These are phyloP conservation scores for Neoniphon sammara DNA, from an alignment of 2,797 vertebrate species.

Conservation along the genomic window DNA sequence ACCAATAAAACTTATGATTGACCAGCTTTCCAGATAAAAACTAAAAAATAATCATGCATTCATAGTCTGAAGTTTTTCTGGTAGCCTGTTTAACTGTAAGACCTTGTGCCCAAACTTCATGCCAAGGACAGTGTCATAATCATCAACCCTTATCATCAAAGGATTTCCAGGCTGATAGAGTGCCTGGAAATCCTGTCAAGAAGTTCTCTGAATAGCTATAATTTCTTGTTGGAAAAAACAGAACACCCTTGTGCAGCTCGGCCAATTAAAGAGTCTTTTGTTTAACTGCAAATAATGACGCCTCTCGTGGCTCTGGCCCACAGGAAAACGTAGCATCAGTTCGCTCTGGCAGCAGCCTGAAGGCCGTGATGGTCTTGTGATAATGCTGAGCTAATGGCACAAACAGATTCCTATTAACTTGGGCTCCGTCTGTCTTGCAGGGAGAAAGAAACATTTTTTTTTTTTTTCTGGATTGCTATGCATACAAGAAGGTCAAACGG, in stretches of 20 bases:
- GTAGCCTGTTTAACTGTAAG: neutral
- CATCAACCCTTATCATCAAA: slow-evolving; percentile 21
- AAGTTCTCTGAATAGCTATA: slow-evolving; percentile 13
- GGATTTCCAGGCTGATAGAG: slow-evolving; percentile 21
- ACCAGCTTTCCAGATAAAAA: no score
- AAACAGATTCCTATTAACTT: slow-evolving; percentile 27
- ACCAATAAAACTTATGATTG: no score
- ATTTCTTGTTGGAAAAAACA: slow-evolving; percentile 14
- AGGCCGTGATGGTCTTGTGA: slow-evolving; percentile 49
- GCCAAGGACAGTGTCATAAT: slow-evolving; percentile 14
- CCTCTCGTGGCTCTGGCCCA: slow-evolving; percentile 24
- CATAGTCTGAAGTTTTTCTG: neutral
- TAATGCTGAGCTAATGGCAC: slow-evolving; percentile 36
- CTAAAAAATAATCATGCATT: no score
- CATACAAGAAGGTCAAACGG: slow-evolving; percentile 15
- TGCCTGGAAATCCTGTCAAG: slow-evolving; percentile 7
- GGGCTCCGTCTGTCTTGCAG: slow-evolving; percentile 12
- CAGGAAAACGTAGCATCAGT: slow-evolving; percentile 26
- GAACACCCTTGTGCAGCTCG: slow-evolving; percentile 12
- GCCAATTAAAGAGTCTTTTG: slow-evolving; percentile 40
- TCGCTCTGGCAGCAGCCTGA: slow-evolving; percentile 29
- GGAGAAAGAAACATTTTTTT: neutral
- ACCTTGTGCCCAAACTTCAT: slow-evolving; percentile 6
- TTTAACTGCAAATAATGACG: slow-evolving; percentile 17
- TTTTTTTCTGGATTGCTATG: neutral